Conservation (phyloP, 2,797 vertebrate species). For the Gallinago stenura region DNA sequence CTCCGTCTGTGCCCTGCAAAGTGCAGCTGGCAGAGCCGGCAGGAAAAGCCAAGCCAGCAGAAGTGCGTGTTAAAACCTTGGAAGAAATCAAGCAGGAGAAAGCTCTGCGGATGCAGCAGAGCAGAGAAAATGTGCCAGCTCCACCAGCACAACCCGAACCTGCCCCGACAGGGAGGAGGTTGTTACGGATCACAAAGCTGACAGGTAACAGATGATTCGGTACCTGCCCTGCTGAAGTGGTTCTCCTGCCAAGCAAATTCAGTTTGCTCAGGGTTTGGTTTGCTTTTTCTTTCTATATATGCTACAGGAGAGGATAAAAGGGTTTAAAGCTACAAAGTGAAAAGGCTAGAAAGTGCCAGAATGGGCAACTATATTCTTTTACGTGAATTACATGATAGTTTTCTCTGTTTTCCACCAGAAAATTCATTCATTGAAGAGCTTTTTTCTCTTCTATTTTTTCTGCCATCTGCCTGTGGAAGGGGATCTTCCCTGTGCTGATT, state of each 20-base stretch:
- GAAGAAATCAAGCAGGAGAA: constrained; percentile 95
- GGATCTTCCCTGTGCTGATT: neutral
- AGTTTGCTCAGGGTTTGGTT: fast-evolving
- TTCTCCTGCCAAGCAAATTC: neutral
- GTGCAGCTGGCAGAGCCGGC: constrained; percentile 42
- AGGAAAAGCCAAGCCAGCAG: constrained; percentile 24
- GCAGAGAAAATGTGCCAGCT: constrained; percentile 21
- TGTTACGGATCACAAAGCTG: constrained; percentile 77
- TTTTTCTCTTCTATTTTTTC: neutral
- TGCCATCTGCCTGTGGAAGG: neutral
- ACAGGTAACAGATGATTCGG: neutral
- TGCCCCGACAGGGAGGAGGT: constrained; percentile 34
- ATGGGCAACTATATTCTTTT: fast-evolving
- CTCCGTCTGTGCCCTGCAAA: neutral
- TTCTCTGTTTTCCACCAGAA: neutral
- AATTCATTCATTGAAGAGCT: neutral
- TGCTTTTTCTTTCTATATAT: neutral
- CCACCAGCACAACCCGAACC: constrained; percentile 47
- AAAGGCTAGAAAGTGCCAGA: neutral
- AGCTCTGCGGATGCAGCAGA: constrained; percentile 81
- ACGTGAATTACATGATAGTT: fast-evolving
- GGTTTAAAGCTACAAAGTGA: neutral
- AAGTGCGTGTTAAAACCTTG: constrained; percentile 89
- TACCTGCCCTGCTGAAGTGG: neutral
- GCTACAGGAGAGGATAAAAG: neutral